Percentiles rank a stretch among this genome's conserved stretches.
Conservation (phyloP, 2,888 invertebrate genomes). For the Synanthedon myopaeformis region DNA sequence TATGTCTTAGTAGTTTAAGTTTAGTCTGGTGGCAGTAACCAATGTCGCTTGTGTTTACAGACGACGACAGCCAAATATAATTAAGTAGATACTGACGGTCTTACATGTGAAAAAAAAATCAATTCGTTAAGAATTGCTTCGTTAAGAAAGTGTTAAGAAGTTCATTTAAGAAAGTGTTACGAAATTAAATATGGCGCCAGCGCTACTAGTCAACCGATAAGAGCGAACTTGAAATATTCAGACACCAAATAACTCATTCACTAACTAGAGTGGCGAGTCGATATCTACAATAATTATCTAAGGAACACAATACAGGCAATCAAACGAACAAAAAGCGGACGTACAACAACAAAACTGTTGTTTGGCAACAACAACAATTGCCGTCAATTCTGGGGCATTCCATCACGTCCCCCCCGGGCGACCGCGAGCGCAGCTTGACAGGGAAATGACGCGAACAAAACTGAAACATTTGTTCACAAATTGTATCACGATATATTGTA, state of each 20-base stretch:
- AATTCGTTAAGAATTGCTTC: too few relatives aligned
- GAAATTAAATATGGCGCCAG: not conserved
- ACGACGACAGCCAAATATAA: too few relatives aligned
- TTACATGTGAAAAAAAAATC: too few relatives aligned
- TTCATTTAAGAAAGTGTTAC: not conserved
- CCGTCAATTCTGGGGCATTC: conserved; percentile 27
- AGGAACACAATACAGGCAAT: conserved; percentile 34
- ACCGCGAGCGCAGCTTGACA: conserved; percentile 21
- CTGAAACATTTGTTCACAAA: conserved; percentile 2
- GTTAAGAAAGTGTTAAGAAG: too few relatives aligned
- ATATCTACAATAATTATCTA: conserved; percentile 15
- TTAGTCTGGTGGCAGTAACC: too few relatives aligned
- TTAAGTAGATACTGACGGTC: too few relatives aligned
- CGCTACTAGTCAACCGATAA: not conserved
- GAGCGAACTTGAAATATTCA: not conserved
- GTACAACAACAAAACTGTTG: conserved; percentile 18
- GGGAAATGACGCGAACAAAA: conserved; percentile 21
- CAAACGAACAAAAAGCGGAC: conserved; percentile 15
- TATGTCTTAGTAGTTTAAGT: too few relatives aligned
- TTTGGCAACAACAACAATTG: conserved; percentile 21
- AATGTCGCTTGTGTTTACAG: too few relatives aligned
- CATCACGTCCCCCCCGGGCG: conserved; percentile 31
- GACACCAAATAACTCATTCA: not conserved
- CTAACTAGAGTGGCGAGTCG: conserved; percentile 4
- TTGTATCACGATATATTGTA: conserved; percentile 1